Conservation (phyloP, 1,140 invertebrate genomes). For the Eupeodes corollae region DNA sequence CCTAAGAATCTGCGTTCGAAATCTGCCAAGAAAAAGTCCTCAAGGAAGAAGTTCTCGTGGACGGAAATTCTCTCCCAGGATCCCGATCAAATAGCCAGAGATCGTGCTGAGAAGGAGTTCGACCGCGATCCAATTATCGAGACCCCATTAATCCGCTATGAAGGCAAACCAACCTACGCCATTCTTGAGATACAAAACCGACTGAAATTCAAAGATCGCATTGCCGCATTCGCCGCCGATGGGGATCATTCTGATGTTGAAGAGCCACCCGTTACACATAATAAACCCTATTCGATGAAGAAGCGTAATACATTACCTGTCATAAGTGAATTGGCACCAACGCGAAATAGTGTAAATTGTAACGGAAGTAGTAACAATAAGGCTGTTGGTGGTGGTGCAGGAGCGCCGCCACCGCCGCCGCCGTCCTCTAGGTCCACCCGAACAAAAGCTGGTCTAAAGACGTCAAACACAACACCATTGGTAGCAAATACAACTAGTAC, state of each 20-base stretch:
- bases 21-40: slow-evolving; percentile 24
- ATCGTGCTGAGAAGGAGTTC: slow-evolving; percentile 34
- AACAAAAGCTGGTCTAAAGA: too few relatives aligned
- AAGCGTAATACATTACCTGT: too few relatives aligned
- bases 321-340: too few relatives aligned
- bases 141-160: slow-evolving; percentile 16
- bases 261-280: too few relatives aligned
- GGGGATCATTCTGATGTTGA: background rate
- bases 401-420: too few relatives aligned
- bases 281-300: too few relatives aligned
- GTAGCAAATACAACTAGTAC: too few relatives aligned
- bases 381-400: too few relatives aligned
- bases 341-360: too few relatives aligned
- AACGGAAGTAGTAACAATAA: too few relatives aligned
- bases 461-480: too few relatives aligned
- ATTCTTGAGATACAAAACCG: slow-evolving; percentile 26
- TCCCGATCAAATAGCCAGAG: slow-evolving; percentile 35
- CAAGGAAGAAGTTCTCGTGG: slow-evolving; percentile 32
- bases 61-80: slow-evolving; percentile 33
- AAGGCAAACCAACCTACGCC: slow-evolving; percentile 33
- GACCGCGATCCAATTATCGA: slow-evolving; percentile 20
- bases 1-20: slow-evolving; percentile 37
- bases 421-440: too few relatives aligned
- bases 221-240: background rate
- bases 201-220: slow-evolving; percentile 7